Evolutionary conservation across 2,888 invertebrate genomes (phyloP), one percentile per base, ranked within the genome.

Genomic region (Phaonia tiefii): DNA sequence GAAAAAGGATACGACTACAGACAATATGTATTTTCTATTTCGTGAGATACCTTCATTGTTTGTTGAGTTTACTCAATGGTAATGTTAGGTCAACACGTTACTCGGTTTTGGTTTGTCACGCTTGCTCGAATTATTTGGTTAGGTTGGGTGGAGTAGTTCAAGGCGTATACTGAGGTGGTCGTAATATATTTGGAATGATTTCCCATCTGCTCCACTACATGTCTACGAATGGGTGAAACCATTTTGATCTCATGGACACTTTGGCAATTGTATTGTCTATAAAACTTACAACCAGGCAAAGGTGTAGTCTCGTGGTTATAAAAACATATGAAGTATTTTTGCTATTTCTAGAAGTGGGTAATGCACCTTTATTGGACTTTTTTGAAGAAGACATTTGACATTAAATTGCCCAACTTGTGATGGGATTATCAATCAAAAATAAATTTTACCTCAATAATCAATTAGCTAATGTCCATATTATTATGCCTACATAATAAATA

Each of bases 11-110:
- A 54, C 15, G 11, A 70, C 58, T 51, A 31, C 31, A 31, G 3
- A 31, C 8, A 31, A 31, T 8, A 31, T 5, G 8, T 3, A 31
- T 51, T 8, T 49, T 20, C 22, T 22, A 20, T 51, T 51, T 7
- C 51, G 51, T 51, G 51, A 15, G 5, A 31, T 15, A 20, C 51
- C 20, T 7, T 20, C 7, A 8, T 51, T 51, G 1, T 51, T 10
- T 17, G 31, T 31, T 31, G 44, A 46, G 20, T 67, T 60, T 58
- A 69, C 69, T 37, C 37, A 75, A 56, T 46, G 3, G 46, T 22
- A 76, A 69, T 54, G 15, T 56, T 69, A 17, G 26, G 60, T 63
- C 72, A 75, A 54, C 63, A 73, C 22, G 63, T 69, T 69, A 22
- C 25, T 4, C 17, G 20, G 51, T 20, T 22, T 4, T 51, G 22